Base-by-base conservation (phyloP, 2,797 vertebrate species). In the Scleropages formosus region DNA sequence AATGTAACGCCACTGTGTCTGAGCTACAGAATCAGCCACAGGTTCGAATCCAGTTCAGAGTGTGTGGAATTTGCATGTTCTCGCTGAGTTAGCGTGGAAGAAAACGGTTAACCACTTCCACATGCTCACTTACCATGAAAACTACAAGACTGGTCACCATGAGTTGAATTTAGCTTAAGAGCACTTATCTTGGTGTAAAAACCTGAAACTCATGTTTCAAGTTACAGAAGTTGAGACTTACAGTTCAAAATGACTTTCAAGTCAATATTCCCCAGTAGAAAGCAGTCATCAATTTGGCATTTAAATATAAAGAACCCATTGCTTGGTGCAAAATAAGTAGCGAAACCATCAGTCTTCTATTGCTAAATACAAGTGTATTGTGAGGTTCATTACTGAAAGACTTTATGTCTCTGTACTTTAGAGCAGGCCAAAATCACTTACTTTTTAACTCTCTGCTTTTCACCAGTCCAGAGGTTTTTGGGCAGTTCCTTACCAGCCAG, bases 401-500 rank as follows among this genome's bases (percentile, higher is more conserved):
- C 39, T 6, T 2, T 56, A 56, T 18, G 18, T 53, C 56, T 56
- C 15, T 20, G 9, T 61, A 61, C n/a, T n/a, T n/a, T n/a, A n/a
- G n/a, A n/a, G 39, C 31, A 22, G 13, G 67, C 8, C 56, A 31
- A 13, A 26, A 0, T 75, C 15, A 88, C 90, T 88, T 76, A 92
- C 93, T 82, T 91, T 78, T 91, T 93, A 8, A 81, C 78, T 88
- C 87, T 91, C 72, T 90, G 86, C 77, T 94, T 95, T 27, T 92
- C 91, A 76, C 83, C 89, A 58, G 88, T 81, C 93, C 96, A 95
- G 70, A 93, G 87, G 72, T 93, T 92, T 82, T 90, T 88, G 4
- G 92, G 88, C 81, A 93, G 85, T 11, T 93, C 88, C 77, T 95
- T 94, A 73, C 93, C 94, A 73, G 95, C 94, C 80, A 97, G 89